Conservation (phyloP, 53 echinoderm and acorn worm genomes). For the Luidia sarsii region DNA sequence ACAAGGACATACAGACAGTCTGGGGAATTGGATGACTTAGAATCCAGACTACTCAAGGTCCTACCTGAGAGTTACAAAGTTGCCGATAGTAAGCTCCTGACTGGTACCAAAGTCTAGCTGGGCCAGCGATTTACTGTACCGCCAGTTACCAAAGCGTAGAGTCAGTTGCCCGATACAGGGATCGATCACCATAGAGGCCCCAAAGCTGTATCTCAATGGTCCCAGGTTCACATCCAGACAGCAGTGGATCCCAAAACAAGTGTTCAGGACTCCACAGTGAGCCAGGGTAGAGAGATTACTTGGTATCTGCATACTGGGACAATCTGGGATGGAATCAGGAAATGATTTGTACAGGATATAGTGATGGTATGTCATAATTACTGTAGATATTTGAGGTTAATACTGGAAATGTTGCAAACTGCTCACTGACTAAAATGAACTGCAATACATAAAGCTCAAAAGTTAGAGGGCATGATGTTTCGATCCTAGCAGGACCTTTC, state of each 20-base stretch:
- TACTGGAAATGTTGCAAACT: too few relatives aligned
- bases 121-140: constrained; percentile 43
- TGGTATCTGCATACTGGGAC: constrained; percentile 46
- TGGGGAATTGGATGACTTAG: too few relatives aligned
- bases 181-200: constrained; percentile 29
- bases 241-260: constrained; percentile 48
- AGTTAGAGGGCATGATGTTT: too few relatives aligned
- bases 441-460: too few relatives aligned
- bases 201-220: constrained; percentile 15
- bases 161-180: constrained; percentile 44
- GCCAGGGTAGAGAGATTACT: background rate
- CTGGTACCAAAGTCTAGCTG: constrained; percentile 26
- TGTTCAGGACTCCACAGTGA: constrained; percentile 23
- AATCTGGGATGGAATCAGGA: constrained; percentile 16
- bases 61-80: constrained; percentile 32
- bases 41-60: too few relatives aligned
- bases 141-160: constrained; percentile 49
- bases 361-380: background rate
- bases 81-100: constrained; percentile 39
- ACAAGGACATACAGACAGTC: too few relatives aligned
- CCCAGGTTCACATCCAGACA: constrained; percentile 48
- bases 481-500: too few relatives aligned
- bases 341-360: background rate
- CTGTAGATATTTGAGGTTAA: background rate
- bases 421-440: too few relatives aligned